phyloP scores from a whole-genome alignment of 1,140 invertebrate genomes.

The Chelonus insularis region DNA sequence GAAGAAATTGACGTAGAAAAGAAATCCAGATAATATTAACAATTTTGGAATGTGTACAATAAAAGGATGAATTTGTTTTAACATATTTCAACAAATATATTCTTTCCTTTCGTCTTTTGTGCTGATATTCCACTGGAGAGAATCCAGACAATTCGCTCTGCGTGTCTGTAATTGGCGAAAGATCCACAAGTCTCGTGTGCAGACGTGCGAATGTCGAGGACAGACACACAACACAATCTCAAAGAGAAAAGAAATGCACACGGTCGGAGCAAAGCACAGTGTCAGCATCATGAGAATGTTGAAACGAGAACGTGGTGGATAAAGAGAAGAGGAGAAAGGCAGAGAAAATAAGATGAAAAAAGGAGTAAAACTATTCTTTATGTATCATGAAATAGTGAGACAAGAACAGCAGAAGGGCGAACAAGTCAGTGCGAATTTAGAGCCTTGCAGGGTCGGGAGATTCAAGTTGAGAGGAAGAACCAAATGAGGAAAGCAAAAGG shows the following conservation, averaged over 20 bases:
- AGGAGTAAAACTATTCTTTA: neutral
- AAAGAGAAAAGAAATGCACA: neutral
- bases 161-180: conserved; percentile 19
- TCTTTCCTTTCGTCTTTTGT: too few species aligned
- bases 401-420: conserved; percentile 1
- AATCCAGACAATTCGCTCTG: conserved; percentile 13
- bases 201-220: neutral
- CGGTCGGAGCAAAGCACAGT: neutral
- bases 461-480: conserved; percentile 7
- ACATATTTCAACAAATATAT: too few species aligned
- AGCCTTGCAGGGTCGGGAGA: conserved; percentile 5
- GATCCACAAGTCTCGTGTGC: neutral
- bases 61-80: too few species aligned
- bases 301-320: neutral
- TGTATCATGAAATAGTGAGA: conserved; percentile 13
- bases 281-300: neutral
- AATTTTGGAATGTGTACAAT: too few species aligned
- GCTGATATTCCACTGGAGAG: neutral
- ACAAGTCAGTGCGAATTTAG: conserved; percentile 21
- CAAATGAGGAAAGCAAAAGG: neutral
- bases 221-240: neutral
- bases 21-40: too few species aligned
- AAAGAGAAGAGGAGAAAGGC: neutral
- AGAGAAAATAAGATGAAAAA: neutral
- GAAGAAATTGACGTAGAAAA: too few species aligned